These are phyloP conservation scores for Thecophora atra DNA, from an alignment of 2,888 invertebrate genomes.

Conservation along the genomic window DNA sequence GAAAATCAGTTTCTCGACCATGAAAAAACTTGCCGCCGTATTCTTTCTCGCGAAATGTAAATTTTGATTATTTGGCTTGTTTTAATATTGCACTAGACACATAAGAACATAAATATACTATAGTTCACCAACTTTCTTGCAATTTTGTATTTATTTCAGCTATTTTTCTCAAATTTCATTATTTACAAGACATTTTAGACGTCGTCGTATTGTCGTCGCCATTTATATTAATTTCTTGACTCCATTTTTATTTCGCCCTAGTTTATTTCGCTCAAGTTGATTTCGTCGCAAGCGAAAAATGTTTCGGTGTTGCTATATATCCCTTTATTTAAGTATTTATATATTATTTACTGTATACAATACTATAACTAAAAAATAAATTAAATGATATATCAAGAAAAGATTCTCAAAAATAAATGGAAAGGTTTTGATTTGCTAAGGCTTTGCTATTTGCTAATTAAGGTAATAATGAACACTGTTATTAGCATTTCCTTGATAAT, in stretches of 20 bases:
- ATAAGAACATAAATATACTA: slow-evolving; percentile 15
- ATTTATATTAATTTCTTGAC: slow-evolving; percentile 61
- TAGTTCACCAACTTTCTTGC: slow-evolving; percentile 35
- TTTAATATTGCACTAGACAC: slow-evolving; percentile 31
- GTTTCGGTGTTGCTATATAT: slow-evolving; percentile 1
- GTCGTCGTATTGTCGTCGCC: slow-evolving; percentile 54
- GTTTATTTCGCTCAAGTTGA: slow-evolving; percentile 36
- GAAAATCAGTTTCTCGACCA: slow-evolving; percentile 45
- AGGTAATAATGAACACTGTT: no score
- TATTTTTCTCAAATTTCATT: slow-evolving; percentile 40
- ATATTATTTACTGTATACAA: no score
- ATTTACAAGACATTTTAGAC: slow-evolving; percentile 58
- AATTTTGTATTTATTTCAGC: slow-evolving; percentile 42
- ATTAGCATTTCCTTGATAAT: no score
- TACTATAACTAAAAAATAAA: no score
- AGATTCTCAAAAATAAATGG: no score
- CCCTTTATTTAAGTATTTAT: no score
- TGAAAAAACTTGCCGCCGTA: slow-evolving; percentile 59
- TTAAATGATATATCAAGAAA: no score
- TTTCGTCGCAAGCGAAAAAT: slow-evolving; percentile 13
- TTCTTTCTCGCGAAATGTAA: slow-evolving; percentile 36
- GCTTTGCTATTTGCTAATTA: no score
- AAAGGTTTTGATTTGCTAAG: no score
- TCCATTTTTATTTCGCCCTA: slow-evolving; percentile 56
- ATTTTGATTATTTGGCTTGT: slow-evolving; percentile 3